Conservation (phyloP, 2,888 invertebrate genomes). For the Mactromeris polynyma region DNA sequence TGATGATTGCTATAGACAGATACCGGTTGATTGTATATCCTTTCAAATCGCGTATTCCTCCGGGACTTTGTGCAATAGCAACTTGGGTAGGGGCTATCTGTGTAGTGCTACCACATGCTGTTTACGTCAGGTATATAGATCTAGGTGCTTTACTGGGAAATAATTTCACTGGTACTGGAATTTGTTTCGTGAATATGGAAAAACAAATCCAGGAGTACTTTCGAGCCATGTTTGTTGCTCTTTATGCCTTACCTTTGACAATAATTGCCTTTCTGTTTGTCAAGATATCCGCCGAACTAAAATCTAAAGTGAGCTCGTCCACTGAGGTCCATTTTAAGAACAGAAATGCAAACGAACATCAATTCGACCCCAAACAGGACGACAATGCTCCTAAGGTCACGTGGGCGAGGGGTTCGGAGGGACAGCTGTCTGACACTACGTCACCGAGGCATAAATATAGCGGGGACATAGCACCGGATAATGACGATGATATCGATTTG, state of each 20-base stretch:
- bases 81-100: slow-evolving; percentile 92
- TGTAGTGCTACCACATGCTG: slow-evolving; percentile 91
- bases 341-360: not conserved
- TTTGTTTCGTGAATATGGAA: slow-evolving; percentile 83
- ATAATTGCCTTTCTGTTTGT: slow-evolving; percentile 91
- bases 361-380: slow-evolving; percentile 9
- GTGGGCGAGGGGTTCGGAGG: slow-evolving; percentile 27
- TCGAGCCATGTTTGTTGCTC: slow-evolving; percentile 85
- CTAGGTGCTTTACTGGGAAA: slow-evolving; percentile 89
- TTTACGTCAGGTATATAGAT: slow-evolving; percentile 92
- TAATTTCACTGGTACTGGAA: slow-evolving; percentile 81
- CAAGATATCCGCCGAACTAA: slow-evolving; percentile 90
- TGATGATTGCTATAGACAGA: slow-evolving; percentile 91
- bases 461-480: slow-evolving; percentile 51
- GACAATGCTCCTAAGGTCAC: slow-evolving; percentile 50
- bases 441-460: slow-evolving; percentile 37
- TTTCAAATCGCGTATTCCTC: slow-evolving; percentile 90
- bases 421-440: not conserved
- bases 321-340: slow-evolving; percentile 77
- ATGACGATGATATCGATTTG: slow-evolving; percentile 85
- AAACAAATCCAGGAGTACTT: slow-evolving; percentile 84
- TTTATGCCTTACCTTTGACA: slow-evolving; percentile 89
- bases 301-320: slow-evolving; percentile 76
- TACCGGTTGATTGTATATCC: slow-evolving; percentile 91
- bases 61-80: slow-evolving; percentile 91